phyloP scores from a whole-genome alignment of 2,113 vertebrate species.

The Passer montanus region DNA sequence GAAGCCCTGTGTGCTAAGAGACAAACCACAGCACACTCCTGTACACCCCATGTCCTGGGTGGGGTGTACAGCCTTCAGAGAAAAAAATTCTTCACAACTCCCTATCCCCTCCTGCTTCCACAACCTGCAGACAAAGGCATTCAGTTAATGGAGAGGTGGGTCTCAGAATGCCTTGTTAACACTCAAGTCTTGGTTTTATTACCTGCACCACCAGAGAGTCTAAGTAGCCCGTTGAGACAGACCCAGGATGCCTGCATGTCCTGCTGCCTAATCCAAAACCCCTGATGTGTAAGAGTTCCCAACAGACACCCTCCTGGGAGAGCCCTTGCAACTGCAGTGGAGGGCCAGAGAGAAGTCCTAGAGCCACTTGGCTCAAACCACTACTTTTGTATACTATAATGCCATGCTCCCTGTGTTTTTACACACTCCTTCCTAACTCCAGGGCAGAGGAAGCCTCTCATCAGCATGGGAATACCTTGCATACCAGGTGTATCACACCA shows the following conservation, averaged over 20 bases:
- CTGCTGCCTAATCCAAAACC: neutral
- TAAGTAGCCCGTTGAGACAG: neutral
- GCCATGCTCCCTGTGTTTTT: neutral
- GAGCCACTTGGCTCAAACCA: neutral
- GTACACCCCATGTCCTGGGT: fast-evolving
- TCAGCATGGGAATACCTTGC: neutral
- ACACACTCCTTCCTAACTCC: neutral
- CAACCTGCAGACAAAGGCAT: neutral
- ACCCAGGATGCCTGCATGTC: neutral
- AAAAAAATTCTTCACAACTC: neutral
- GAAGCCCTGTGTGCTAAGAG: neutral
- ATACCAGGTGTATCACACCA: neutral
- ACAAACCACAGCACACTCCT: neutral
- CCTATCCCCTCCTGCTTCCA: neutral
- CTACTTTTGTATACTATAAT: neutral
- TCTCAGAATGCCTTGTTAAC: neutral
- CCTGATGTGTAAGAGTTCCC: neutral
- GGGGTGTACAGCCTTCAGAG: too few species aligned
- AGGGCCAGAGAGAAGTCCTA: neutral
- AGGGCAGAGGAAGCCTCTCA: neutral
- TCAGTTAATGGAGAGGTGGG: neutral
- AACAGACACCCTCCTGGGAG: neutral
- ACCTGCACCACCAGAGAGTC: neutral
- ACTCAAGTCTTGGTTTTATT: neutral
- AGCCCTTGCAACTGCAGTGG: neutral